Percentiles rank a stretch among this genome's conserved stretches.
Evolutionary conservation across 2,797 vertebrate genomes (phyloP).

Genomic region (Lacerta viridis): DNA sequence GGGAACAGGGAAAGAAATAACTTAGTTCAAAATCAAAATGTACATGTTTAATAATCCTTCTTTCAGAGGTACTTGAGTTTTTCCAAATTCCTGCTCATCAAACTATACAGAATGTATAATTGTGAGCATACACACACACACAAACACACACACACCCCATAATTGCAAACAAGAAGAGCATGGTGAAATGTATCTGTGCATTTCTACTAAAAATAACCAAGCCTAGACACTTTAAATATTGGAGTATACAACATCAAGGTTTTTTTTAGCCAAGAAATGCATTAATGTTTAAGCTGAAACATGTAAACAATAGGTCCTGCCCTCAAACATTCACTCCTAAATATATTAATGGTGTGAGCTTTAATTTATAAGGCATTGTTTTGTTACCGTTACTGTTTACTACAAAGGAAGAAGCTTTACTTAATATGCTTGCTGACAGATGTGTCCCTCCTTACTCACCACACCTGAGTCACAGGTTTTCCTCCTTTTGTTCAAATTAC

Average conservation of each 20-base stretch:
- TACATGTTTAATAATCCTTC: not conserved
- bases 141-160: not conserved
- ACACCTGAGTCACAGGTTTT: constrained; percentile 14
- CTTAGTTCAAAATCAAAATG: not conserved
- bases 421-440: constrained; percentile 24
- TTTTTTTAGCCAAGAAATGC: constrained; percentile 3
- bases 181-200: not conserved
- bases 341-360: not conserved
- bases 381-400: not conserved
- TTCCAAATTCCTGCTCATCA: not conserved
- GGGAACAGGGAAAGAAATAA: not conserved
- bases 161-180: not conserved
- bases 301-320: not conserved
- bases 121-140: not conserved
- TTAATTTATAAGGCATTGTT: not conserved
- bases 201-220: not conserved
- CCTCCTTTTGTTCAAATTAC: constrained; percentile 1
- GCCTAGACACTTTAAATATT: not conserved
- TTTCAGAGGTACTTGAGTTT: not conserved
- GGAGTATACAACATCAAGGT: fast-evolving
- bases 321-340: not conserved
- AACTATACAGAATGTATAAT: not conserved
- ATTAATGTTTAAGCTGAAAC: not conserved
- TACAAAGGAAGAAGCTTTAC: constrained; percentile 8
- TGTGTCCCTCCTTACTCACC: not conserved